Evolutionary conservation across 2,888 invertebrate species (phyloP).

Genomic region (Campopleginae sp.): DNA sequence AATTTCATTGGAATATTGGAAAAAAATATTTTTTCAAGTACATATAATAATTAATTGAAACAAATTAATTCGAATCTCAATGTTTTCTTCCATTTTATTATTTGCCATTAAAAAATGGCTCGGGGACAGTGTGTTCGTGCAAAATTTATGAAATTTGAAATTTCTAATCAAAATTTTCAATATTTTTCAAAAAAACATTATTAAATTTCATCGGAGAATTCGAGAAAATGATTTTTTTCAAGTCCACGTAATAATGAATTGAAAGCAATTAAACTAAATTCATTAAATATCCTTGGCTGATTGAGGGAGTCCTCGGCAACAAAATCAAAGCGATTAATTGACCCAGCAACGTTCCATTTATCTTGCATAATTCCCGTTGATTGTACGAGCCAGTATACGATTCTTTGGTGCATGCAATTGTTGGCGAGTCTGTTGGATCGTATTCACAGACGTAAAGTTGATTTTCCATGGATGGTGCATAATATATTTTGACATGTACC

Average conservation of each 20-base stretch:
- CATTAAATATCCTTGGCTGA: background rate
- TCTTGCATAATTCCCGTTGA: background rate
- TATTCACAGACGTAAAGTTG: background rate
- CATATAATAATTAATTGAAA: background rate
- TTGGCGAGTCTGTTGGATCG: background rate
- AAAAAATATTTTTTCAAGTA: background rate
- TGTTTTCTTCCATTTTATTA: background rate
- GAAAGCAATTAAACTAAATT: background rate
- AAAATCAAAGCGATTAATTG: background rate
- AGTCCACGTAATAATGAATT: background rate
- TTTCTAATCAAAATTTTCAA: background rate
- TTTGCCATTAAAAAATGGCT: background rate
- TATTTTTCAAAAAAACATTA: background rate
- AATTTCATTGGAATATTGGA: background rate
- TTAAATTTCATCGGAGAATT: background rate
- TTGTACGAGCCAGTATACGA: background rate
- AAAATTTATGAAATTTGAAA: background rate
- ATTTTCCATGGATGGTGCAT: background rate
- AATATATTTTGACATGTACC: background rate
- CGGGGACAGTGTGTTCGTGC: background rate
- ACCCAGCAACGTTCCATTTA: background rate
- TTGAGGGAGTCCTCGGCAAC: background rate
- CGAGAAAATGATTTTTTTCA: background rate
- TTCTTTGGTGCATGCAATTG: background rate
- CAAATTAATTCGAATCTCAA: background rate